Conservation (phyloP, 2,888 invertebrate species). For the Timema cristinae region DNA sequence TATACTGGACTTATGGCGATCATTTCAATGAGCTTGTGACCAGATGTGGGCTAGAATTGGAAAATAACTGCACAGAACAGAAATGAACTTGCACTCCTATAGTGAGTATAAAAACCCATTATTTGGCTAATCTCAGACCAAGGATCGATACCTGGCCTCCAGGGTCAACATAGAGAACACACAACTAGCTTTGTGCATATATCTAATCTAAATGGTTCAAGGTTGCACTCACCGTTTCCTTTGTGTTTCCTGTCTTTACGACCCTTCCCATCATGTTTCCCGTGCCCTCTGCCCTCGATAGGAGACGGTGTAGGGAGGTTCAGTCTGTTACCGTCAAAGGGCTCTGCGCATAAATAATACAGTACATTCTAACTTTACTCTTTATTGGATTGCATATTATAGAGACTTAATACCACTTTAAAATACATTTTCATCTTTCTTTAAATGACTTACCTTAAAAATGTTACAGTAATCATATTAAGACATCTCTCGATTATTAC, state of each 20-base stretch:
- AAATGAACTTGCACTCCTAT: not conserved
- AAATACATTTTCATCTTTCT: no score
- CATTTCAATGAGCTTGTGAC: not conserved
- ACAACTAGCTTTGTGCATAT: constrained; percentile 32
- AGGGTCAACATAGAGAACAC: no score
- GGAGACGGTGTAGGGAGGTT: constrained; percentile 12
- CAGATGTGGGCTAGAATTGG: constrained; percentile 18
- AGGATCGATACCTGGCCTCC: no score
- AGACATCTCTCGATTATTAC: no score
- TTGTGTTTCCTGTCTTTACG: constrained; percentile 45
- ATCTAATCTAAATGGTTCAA: no score
- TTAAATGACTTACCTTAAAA: no score
- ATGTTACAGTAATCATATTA: no score
- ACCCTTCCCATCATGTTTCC: constrained; percentile 35
- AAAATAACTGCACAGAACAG: constrained; percentile 39
- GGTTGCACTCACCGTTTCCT: constrained; percentile 42
- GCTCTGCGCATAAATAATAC: not conserved
- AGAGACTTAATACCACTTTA: no score
- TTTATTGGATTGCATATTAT: no score
- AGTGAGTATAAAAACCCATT: not conserved
- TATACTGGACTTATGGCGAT: no score
- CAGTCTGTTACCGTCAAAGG: not conserved
- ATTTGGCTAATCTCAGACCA: constrained; percentile 38
- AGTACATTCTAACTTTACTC: not conserved
- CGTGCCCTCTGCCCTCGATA: constrained; percentile 20